Conservation (phyloP, 2,113 vertebrate genomes). For the Ramphastos sulfuratus region DNA sequence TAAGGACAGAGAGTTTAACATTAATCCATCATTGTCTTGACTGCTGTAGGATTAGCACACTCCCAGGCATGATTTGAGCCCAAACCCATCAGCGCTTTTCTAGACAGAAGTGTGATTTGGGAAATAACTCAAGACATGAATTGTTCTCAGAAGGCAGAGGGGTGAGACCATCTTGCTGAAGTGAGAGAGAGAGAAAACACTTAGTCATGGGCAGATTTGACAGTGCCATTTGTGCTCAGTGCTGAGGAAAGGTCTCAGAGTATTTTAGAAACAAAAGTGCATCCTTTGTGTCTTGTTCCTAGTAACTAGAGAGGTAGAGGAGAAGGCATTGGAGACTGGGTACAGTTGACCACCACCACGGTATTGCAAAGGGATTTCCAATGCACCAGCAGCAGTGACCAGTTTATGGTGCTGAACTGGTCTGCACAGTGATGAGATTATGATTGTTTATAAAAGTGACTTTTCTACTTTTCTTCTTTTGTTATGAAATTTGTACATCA, state of each 20-base stretch:
- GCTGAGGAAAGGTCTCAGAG: neutral
- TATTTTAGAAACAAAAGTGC: neutral
- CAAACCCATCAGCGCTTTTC: neutral
- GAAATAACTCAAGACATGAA: neutral
- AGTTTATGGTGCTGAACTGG: neutral
- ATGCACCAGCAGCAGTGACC: no score
- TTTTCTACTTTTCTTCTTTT: neutral
- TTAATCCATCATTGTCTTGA: neutral
- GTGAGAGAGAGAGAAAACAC: neutral
- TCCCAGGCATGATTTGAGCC: neutral
- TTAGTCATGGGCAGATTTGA: neutral
- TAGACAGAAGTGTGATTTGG: neutral
- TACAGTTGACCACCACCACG: accelerated
- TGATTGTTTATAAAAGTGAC: neutral
- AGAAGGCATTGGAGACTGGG: neutral
- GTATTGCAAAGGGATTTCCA: neutral
- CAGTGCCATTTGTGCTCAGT: neutral
- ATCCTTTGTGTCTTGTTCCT: neutral
- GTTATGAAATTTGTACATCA: neutral
- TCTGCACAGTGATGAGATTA: neutral
- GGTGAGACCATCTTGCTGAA: neutral
- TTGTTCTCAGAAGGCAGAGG: neutral
- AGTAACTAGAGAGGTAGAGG: neutral
- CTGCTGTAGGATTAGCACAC: neutral
- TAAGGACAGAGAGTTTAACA: neutral